Percentiles rank a stretch among this genome's conserved stretches.
Conservation (phyloP, 1,140 invertebrate species). For the Bombus superbus region DNA sequence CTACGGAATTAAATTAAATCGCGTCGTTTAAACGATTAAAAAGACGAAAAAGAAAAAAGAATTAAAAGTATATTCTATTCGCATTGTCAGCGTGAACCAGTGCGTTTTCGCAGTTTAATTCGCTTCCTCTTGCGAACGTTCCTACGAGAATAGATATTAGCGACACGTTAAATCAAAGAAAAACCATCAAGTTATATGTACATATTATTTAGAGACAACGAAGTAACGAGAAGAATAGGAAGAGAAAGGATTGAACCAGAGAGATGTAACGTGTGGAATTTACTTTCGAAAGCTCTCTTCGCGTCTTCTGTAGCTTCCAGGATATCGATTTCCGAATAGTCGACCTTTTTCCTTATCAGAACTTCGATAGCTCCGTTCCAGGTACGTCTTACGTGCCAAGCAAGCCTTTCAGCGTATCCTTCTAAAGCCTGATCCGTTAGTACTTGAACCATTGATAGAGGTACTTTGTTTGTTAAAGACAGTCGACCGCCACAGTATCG, state of each 20-base stretch:
- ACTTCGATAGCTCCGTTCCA: slow-evolving; percentile 69
- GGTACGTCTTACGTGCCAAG: slow-evolving; percentile 74
- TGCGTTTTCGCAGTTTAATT: too few species aligned
- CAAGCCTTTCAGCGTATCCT: slow-evolving; percentile 55
- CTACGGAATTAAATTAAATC: too few species aligned
- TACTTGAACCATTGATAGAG: slow-evolving; percentile 59
- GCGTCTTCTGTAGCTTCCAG: slow-evolving; percentile 63
- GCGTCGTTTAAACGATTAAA: too few species aligned
- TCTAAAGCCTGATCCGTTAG: slow-evolving; percentile 62
- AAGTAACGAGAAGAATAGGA: not conserved
- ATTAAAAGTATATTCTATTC: too few species aligned
- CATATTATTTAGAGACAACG: too few species aligned
- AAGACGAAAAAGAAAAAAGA: too few species aligned
- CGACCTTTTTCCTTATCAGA: slow-evolving; percentile 72
- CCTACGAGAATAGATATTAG: not conserved
- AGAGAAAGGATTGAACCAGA: rapidly evolving
- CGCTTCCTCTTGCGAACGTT: too few species aligned
- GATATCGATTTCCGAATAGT: slow-evolving; percentile 69
- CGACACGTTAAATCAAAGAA: not conserved
- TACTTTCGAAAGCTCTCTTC: slow-evolving; percentile 54
- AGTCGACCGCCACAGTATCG: slow-evolving; percentile 77
- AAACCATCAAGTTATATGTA: too few species aligned
- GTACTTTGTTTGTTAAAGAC: slow-evolving; percentile 50
- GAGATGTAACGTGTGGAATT: not conserved
- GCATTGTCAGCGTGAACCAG: rapidly evolving